Percentiles rank a stretch among this genome's conserved stretches.
Evolutionary conservation across 1,140 invertebrate genomes (phyloP).

Genomic region (Diplogasteroides magnus): DNA sequence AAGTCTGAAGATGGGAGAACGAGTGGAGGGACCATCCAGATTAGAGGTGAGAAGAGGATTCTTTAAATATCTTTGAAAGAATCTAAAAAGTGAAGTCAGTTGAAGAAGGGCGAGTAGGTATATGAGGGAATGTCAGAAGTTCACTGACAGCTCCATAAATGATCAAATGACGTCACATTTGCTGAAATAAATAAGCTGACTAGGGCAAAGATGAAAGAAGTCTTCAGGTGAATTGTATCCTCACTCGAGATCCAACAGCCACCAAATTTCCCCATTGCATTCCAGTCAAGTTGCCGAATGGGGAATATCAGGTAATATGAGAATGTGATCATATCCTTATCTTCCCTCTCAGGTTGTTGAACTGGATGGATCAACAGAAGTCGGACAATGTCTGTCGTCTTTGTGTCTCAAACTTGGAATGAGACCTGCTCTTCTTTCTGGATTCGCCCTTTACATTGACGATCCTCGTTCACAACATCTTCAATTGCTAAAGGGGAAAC

Average conservation of each 20-base stretch:
- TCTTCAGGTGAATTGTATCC: slow-evolving; percentile 35
- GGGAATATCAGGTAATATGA: slow-evolving; percentile 37
- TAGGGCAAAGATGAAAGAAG: too few relatives aligned
- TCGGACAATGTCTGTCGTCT: slow-evolving; percentile 45
- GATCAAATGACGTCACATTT: too few relatives aligned
- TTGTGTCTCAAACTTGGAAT: slow-evolving; percentile 43
- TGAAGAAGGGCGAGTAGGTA: too few relatives aligned
- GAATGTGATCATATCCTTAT: background rate
- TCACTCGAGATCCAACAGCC: slow-evolving; percentile 38
- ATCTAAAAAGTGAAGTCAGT: too few relatives aligned
- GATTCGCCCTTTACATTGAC: slow-evolving; percentile 42
- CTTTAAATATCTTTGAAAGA: too few relatives aligned
- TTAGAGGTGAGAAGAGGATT: too few relatives aligned
- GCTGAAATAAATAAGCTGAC: too few relatives aligned
- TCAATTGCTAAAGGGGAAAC: slow-evolving; percentile 40
- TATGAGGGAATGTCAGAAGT: too few relatives aligned
- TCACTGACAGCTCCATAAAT: too few relatives aligned
- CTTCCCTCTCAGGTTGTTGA: slow-evolving; percentile 36
- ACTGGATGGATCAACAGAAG: slow-evolving; percentile 48
- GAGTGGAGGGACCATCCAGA: slow-evolving; percentile 45
- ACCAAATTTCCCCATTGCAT: slow-evolving; percentile 44
- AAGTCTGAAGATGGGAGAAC: slow-evolving; percentile 29
- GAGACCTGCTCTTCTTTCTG: slow-evolving; percentile 42
- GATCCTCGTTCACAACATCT: slow-evolving; percentile 30
- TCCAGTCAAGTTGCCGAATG: slow-evolving; percentile 37